These are phyloP conservation scores for Bugulina stolonifera DNA, from an alignment of 2,888 invertebrate genomes.

Conservation along the genomic window DNA sequence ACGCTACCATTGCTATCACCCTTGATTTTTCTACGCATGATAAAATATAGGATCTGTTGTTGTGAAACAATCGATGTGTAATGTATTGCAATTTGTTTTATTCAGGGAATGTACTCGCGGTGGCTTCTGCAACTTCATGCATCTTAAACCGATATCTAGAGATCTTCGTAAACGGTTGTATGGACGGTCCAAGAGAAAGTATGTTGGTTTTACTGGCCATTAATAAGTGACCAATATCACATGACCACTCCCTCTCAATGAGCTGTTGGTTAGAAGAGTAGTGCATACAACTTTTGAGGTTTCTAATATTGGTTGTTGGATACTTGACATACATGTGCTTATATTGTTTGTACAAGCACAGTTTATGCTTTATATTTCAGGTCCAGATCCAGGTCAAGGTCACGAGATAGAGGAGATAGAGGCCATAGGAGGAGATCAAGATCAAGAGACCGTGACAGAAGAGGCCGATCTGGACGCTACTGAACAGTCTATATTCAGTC, in stretches of 20 bases:
- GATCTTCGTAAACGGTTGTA: conserved; percentile 74
- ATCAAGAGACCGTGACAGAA: conserved; percentile 29
- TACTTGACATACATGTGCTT: no score
- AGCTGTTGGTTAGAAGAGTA: no score
- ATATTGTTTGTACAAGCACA: no score
- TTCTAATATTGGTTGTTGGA: no score
- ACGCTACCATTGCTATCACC: no score
- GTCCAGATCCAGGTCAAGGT: conserved; percentile 39
- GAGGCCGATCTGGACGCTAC: conserved; percentile 34
- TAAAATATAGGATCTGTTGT: no score
- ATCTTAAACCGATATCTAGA: conserved; percentile 93
- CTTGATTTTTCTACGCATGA: no score
- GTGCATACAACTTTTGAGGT: no score
- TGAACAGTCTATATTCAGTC: background rate
- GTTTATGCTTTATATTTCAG: conserved; percentile 27
- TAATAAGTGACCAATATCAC: no score
- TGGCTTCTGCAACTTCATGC: conserved; percentile 99
- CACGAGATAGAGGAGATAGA: conserved; percentile 48
- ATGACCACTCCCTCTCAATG: no score
- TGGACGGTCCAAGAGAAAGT: conserved; percentile 37
- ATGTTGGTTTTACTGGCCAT: no score
- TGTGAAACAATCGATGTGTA: no score
- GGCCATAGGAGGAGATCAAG: conserved; percentile 38
- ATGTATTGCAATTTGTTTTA: conserved; percentile 28
- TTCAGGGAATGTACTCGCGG: conserved; percentile 86